Conservation (phyloP, 2,113 vertebrate species). For the Rafetus swinhoei region DNA sequence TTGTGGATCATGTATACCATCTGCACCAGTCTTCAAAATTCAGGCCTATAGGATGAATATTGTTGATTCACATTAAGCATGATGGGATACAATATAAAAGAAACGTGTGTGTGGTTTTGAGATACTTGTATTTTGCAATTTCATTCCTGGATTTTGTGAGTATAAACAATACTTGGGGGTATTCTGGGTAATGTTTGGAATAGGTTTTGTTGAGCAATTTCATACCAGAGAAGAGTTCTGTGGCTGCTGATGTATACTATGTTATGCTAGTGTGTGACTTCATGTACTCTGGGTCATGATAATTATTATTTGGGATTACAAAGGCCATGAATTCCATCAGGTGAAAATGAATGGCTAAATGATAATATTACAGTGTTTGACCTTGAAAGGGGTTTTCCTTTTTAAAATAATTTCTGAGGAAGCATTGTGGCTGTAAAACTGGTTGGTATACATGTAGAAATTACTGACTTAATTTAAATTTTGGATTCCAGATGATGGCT, state of each 20-base stretch:
- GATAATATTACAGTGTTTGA: neutral
- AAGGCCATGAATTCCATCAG: neutral
- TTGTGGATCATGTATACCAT: neutral
- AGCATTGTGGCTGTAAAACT: neutral
- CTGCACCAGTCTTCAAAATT: neutral
- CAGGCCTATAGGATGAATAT: neutral
- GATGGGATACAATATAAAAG: rapidly evolving
- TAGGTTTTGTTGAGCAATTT: neutral
- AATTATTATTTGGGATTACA: neutral
- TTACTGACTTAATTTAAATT: neutral
- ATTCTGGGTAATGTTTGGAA: neutral
- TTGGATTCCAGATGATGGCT: neutral
- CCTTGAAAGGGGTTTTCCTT: neutral
- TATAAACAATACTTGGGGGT: constrained; percentile 1
- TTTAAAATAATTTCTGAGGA: neutral
- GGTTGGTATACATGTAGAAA: neutral
- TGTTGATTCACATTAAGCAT: neutral
- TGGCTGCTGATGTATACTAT: neutral
- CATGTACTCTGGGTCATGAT: neutral
- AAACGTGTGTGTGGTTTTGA: neutral
- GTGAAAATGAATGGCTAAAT: neutral
- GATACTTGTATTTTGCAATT: neutral
- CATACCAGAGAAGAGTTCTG: neutral
- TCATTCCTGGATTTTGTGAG: neutral
- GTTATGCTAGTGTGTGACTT: neutral